phyloP scores from a whole-genome alignment of 2,113 vertebrate genomes.

The Emberiza fucata region DNA sequence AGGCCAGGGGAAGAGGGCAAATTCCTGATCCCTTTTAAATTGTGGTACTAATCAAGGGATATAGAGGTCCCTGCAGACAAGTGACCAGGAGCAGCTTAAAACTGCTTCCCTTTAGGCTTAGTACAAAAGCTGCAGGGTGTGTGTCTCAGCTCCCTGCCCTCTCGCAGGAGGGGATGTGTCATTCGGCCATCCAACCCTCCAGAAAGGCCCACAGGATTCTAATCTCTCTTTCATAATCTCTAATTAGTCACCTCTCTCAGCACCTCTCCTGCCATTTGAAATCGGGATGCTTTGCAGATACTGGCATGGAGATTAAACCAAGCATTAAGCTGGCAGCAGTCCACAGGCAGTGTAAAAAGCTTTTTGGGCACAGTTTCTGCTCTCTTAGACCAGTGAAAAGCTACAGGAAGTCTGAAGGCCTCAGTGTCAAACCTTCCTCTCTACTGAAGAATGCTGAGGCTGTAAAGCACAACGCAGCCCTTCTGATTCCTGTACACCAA shows the following conservation, averaged over 20 bases:
- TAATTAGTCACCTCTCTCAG: conserved; percentile 38
- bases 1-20: neutral
- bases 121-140: neutral
- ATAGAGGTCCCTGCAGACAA: neutral
- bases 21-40: neutral
- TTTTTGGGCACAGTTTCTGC: neutral
- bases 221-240: conserved; percentile 43
- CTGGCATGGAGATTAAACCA: neutral
- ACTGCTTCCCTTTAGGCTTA: neutral
- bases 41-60: neutral
- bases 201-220: conserved; percentile 12
- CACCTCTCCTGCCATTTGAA: conserved; percentile 23
- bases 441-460: neutral
- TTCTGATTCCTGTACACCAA: conserved; percentile 1
- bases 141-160: neutral
- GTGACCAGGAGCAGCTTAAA: neutral
- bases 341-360: neutral
- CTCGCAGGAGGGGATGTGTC: neutral
- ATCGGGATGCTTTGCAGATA: neutral
- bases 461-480: neutral
- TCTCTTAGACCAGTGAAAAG: neutral
- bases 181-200: neutral
- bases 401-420: neutral
- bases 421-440: neutral
- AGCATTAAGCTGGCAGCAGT: neutral